Base-by-base conservation (phyloP, 1,140 invertebrate species). In the Tetramorium parvispinum region DNA sequence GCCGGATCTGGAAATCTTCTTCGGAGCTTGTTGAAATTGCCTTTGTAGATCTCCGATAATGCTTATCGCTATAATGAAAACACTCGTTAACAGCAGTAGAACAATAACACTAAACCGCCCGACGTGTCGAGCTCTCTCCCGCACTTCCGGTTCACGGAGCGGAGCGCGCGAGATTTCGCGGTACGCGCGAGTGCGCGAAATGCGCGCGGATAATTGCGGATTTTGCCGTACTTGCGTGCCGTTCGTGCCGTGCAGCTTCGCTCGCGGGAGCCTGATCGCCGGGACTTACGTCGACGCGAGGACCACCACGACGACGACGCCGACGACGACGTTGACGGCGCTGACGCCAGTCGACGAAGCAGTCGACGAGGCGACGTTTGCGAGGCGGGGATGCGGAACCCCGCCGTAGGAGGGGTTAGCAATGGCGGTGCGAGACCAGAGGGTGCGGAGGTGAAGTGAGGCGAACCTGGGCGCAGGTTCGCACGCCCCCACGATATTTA, bases 381-480 rank as follows among this genome's bases (percentile, higher is more conserved):
- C 81, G 63, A 87, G 82, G 81, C 79, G 88, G 88, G 87, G 86
- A 65, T 89, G 85, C 81, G 24, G 73, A 55, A 85, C 71, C 87
- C 61, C 40, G 66, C 40, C 66, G 79, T 70, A 81, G 76, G 61
- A 61, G 76, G 66, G 79, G 68, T 83, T 71, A 75, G 79, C 79
- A 83, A 83, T 83, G 79, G 79, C 79, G 79, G 66, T 78, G 85
- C 40, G 85, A 77, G 73, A 85, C 77, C 32, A 79, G 32, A 32
- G 68, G 85, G 83, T 55, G 73, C 59, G 79, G 65, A 83, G 85
- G 43, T 57, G 66, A 70, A 27, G 73, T 55, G 32, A 75, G 55
- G 73, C 40, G 65, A 89, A 87, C 75, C 85, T 87, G 63, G 70
- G 89, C 89, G 89, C 89, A 91, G 89, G 89, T 90, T 91, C 85